Evolutionary conservation across 2,888 invertebrate species (phyloP).

Genomic region (Heliconius hortense): DNA sequence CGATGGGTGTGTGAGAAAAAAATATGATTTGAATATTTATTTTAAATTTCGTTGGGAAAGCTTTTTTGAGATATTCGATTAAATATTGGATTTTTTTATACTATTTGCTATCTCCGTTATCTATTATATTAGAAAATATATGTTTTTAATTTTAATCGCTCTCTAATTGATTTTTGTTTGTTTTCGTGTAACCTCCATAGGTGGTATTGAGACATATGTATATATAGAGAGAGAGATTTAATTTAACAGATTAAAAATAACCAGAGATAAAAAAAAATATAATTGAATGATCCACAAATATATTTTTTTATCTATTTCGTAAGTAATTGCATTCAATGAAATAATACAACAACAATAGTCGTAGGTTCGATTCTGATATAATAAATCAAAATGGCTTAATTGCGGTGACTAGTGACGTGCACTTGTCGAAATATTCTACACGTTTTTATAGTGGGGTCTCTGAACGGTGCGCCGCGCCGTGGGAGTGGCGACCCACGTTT

Average conservation of each 20-base stretch:
- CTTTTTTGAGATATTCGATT: background rate
- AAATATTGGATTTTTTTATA: background rate
- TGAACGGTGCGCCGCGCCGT: slow-evolving; percentile 30
- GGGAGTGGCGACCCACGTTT: slow-evolving; percentile 31
- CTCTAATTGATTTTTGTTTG: background rate
- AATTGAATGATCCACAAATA: background rate
- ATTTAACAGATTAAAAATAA: background rate
- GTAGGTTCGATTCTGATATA: slow-evolving; percentile 3
- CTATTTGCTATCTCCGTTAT: background rate
- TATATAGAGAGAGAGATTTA: background rate
- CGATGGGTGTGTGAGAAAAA: background rate
- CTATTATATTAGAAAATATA: no score
- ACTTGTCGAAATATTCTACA: slow-evolving; percentile 32
- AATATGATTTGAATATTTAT: background rate
- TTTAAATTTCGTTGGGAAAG: background rate
- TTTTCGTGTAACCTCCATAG: background rate
- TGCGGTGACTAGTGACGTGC: slow-evolving; percentile 24
- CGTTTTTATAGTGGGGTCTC: slow-evolving; percentile 33
- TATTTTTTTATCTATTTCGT: background rate
- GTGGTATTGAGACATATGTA: background rate
- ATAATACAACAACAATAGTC: background rate
- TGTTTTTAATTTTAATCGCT: background rate
- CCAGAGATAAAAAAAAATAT: background rate
- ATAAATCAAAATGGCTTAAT: slow-evolving; percentile 28
- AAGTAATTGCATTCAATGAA: background rate